phyloP scores from a whole-genome alignment of 64 coral and sea anemone genomes.

The Porites lutea region DNA sequence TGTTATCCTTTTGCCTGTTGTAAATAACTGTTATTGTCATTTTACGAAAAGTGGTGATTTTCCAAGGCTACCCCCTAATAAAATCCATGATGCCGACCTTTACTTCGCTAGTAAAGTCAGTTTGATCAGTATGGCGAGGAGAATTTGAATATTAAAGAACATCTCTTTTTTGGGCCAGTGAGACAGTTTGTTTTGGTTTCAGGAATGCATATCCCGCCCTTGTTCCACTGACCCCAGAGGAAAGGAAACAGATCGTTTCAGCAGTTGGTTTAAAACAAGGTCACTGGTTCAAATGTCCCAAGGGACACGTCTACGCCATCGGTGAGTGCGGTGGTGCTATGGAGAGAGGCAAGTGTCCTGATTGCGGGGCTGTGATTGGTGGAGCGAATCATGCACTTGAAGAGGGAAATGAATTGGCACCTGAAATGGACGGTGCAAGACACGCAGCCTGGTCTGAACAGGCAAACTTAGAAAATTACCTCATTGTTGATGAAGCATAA shows the following conservation, averaged over 20 bases:
- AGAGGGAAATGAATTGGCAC: conserved; percentile 76
- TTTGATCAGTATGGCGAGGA: background rate
- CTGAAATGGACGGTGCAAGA: conserved; percentile 92
- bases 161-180: too few relatives aligned
- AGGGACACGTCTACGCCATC: conserved; percentile 90
- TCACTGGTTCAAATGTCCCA: conserved; percentile 88
- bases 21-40: too few relatives aligned
- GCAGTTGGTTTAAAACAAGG: conserved; percentile 63
- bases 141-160: background rate
- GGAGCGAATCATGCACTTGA: conserved; percentile 65
- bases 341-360: conserved; percentile 73
- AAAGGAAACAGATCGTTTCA: conserved; percentile 67
- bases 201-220: conserved; percentile 12
- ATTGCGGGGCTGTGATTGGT: conserved; percentile 84
- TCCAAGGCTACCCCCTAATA: too few relatives aligned
- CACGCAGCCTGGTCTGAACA: conserved; percentile 92
- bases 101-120: too few relatives aligned
- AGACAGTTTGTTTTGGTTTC: background rate
- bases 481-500: conserved; percentile 28
- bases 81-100: too few relatives aligned
- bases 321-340: conserved; percentile 94
- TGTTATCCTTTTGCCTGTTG: too few relatives aligned
- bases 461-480: conserved; percentile 91
- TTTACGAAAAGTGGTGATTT: too few relatives aligned
- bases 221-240: conserved; percentile 28